Conservation (phyloP, 2,113 vertebrate genomes). For the Terrapene triunguis region DNA sequence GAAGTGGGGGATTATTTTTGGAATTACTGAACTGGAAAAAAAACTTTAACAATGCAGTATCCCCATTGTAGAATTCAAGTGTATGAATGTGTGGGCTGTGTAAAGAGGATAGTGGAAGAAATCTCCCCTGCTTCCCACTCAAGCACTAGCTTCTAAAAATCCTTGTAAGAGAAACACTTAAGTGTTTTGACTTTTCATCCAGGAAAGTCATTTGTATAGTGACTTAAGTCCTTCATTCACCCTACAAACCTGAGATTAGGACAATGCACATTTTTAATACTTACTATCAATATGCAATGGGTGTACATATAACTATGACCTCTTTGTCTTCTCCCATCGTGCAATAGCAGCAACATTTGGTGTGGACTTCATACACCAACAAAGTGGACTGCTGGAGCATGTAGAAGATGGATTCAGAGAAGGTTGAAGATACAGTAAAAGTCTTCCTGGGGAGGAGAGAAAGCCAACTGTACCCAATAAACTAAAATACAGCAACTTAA, state of each 20-base stretch:
- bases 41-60: background rate
- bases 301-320: rapidly evolving
- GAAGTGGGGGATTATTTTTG: background rate
- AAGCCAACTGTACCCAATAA: background rate
- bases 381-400: background rate
- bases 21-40: background rate
- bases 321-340: background rate
- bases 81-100: background rate
- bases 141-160: background rate
- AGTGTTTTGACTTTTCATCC: background rate
- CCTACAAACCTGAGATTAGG: background rate
- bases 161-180: background rate
- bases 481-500: background rate
- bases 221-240: background rate
- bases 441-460: background rate
- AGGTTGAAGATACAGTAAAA: background rate
- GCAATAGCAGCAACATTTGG: background rate
- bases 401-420: background rate
- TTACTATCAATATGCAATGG: no score
- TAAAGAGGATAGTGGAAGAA: background rate
- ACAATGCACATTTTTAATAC: background rate
- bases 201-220: background rate
- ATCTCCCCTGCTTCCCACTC: background rate
- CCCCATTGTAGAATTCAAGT: background rate
- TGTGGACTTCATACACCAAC: background rate